These are phyloP conservation scores for Eolophus roseicapilla DNA, from an alignment of 2,113 vertebrate genomes.

Conservation along the genomic window DNA sequence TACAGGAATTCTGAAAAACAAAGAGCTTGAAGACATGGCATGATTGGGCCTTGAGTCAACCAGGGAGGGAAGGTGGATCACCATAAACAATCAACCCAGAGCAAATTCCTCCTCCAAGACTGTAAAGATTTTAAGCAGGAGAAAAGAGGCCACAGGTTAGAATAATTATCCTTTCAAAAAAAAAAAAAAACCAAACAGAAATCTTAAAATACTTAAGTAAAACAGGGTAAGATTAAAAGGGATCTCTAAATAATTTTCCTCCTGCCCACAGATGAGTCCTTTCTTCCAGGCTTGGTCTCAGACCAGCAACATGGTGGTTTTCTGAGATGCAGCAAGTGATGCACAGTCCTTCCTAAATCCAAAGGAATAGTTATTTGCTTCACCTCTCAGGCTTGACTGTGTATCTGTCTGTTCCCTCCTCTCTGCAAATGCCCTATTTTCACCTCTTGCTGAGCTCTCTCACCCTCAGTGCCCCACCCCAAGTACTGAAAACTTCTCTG, in stretches of 20 bases:
- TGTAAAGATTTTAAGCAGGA: background rate
- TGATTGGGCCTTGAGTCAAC: background rate
- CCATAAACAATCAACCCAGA: background rate
- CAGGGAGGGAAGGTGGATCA: background rate
- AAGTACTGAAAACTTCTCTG: background rate
- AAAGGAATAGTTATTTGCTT: background rate
- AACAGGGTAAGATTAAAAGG: background rate
- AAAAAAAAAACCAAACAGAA: background rate
- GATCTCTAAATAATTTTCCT: background rate
- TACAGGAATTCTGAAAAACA: background rate
- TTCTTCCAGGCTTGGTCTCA: background rate
- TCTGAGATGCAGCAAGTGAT: background rate
- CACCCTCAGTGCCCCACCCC: background rate
- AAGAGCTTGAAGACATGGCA: background rate
- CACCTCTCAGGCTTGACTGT: background rate
- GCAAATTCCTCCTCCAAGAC: background rate
- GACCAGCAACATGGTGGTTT: background rate
- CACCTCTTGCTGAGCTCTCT: background rate
- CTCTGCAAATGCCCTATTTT: background rate
- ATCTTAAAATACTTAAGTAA: background rate
- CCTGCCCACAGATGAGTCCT: background rate
- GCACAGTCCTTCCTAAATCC: background rate
- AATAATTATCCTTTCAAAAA: background rate
- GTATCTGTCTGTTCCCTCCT: background rate
- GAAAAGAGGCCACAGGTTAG: background rate